Base-by-base conservation (phyloP, 2,113 vertebrate species). In the Scomber scombrus region DNA sequence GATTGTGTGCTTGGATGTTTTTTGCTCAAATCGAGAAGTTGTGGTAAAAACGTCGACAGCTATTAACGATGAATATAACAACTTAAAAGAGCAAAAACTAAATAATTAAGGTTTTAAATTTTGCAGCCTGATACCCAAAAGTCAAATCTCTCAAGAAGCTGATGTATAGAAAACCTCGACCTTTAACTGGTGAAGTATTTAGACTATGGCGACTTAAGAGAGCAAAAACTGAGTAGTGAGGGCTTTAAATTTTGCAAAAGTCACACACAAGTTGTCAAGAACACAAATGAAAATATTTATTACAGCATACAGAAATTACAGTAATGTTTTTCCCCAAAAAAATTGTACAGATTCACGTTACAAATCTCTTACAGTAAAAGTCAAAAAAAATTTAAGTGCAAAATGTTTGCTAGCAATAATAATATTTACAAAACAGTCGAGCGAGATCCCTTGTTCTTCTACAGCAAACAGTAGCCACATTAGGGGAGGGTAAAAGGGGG, bases 331-430 rank as follows among this genome's bases (percentile, higher is more conserved):
- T 29, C 71, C 76, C 78, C 80, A 82, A 87, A 82, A 87, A 78
- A 40, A 40, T 89, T 92, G 82, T 92, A 89, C 89, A 89, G 87
- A 85, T 90, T 93, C 82, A 93, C 71, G 78, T 87, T 67, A 93
- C 87, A 91, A 91, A 91, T 88, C 74, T 93, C 81, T 93, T 92
- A 92, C 92, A 90, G 91, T 94, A 93, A 93, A 26, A 92, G 81
- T 93, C 78, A 85, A 88, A 88, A 88, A 26, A 26, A 26, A 26
- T 92, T 94, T 94, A 96, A 96, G 95, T 96, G 95, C 95, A 96
- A 96, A 96, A 93, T 89, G 89, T 93, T 93, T 94, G 94, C 94
- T 94, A 94, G 91, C 88, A 60, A 92, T 86, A 60, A 92, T 86
- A 92, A 92, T 87, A 89, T 93, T 92, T 89, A 86, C 88, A 92